Evolutionary conservation across 2,113 vertebrate species (phyloP), one percentile per base, ranked within the genome.

Genomic region (Calypte anna): DNA sequence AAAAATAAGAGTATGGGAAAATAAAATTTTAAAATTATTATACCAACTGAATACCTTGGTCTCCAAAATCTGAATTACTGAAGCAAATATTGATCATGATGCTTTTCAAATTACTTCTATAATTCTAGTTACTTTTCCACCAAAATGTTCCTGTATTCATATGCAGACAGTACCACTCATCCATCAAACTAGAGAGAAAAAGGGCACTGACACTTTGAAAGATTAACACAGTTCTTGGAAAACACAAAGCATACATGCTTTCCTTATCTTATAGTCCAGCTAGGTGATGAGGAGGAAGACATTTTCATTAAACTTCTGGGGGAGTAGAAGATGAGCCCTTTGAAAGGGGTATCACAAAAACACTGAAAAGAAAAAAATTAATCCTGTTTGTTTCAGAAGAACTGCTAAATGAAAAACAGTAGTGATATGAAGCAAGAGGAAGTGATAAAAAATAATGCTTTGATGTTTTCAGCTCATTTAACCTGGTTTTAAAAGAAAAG

Each of bases 191-290:
- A 33, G 24, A 68, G 64, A 67, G 57, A 54, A 82, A 79, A 91
- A 58, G 85, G 59, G 27, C 73, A 87, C 10, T 53, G 86, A 82
- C 46, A 66, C 59, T 67, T 88, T 87, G 89, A 82, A 88, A 30
- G 24, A 64, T 77, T 50, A 90, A 88, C 69, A 64, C 24, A 73
- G 61, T 66, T 95, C 66, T 85, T 93, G 75, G 63, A 94, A 64
- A 85, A 93, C 3, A 93, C 22, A 89, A 94, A 88, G 72, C 74
- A 87, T 33, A 74, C 28, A 63, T 85, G 69, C 57, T 73, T 92
- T 68, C 72, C 38, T 50, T 94, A 87, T 94, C 69, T 82, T 69
- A 44, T 9, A 91, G 31, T 53, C 94, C 69, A 90, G 86, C 54
- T 80, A 82, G 81, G 46, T 82, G 80, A 91, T 61, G 84, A 83